phyloP scores from a whole-genome alignment of 2,888 invertebrate genomes.

The Pheosia gnoma region DNA sequence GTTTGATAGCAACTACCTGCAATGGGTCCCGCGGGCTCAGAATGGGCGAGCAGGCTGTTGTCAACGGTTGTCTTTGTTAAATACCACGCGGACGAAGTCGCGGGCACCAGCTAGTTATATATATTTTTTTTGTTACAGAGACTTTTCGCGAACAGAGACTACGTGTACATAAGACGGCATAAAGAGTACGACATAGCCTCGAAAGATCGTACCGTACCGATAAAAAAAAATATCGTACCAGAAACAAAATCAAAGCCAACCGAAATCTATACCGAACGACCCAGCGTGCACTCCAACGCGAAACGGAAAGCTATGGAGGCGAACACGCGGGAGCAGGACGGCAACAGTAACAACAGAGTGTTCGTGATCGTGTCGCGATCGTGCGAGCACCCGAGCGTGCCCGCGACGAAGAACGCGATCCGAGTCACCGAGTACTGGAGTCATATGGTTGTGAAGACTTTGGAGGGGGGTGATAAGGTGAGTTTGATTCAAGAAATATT shows the following conservation, averaged over 20 bases:
- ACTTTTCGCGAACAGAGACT: conserved; percentile 93
- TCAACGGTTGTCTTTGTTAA: too few relatives aligned
- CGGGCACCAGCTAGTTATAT: too few relatives aligned
- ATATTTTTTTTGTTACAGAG: too few relatives aligned
- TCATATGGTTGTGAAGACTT: conserved; percentile 91
- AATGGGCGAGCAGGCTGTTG: too few relatives aligned
- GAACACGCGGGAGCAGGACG: conserved; percentile 25
- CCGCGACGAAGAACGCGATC: conserved; percentile 86
- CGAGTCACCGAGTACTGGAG: conserved; percentile 94
- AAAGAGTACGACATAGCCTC: conserved; percentile 55
- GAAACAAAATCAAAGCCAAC: conserved; percentile 3
- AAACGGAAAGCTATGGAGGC: conserved; percentile 58
- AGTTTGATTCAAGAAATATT: too few relatives aligned
- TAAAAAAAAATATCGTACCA: too few relatives aligned
- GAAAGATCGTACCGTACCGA: conserved; percentile 7
- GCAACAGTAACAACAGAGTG: conserved; percentile 45
- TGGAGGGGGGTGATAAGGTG: conserved; percentile 81
- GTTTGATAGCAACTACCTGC: too few relatives aligned
- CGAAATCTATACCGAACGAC: conserved; percentile 31
- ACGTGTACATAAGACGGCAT: conserved; percentile 91
- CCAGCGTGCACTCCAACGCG: conserved; percentile 64
- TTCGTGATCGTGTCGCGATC: conserved; percentile 85
- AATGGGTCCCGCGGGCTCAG: too few relatives aligned
- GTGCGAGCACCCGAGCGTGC: conserved; percentile 88
- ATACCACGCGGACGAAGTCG: too few relatives aligned